Percentiles rank a stretch among this genome's conserved stretches.
phyloP scores from a whole-genome alignment of 1,140 invertebrate species.

The Lucilia cuprina region DNA sequence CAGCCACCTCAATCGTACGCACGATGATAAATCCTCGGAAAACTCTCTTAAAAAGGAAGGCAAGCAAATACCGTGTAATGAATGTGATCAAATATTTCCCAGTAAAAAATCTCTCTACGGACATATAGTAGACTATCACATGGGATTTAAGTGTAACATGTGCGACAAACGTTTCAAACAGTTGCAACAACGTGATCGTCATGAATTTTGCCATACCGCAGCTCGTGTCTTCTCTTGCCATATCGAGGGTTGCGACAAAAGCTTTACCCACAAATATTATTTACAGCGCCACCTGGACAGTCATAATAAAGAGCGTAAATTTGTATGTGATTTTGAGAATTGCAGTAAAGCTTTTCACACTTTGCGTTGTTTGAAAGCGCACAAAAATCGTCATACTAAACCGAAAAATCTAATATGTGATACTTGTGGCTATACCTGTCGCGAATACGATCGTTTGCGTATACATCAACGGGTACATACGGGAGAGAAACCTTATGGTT shows the following conservation, averaged over 20 bases:
- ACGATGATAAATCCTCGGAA: background rate
- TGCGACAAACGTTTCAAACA: slow-evolving; percentile 28
- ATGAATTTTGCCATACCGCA: slow-evolving; percentile 42
- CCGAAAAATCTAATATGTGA: slow-evolving; percentile 59
- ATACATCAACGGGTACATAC: slow-evolving; percentile 84
- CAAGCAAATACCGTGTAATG: background rate
- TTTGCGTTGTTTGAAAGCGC: slow-evolving; percentile 50
- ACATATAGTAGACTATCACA: slow-evolving; percentile 3
- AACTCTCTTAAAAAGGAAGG: background rate
- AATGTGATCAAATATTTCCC: slow-evolving; percentile 4
- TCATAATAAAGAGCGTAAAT: slow-evolving; percentile 45
- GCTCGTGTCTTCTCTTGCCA: slow-evolving; percentile 45
- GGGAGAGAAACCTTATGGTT: slow-evolving; percentile 81
- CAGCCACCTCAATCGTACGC: background rate
- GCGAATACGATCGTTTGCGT: slow-evolving; percentile 85
- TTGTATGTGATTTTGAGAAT: slow-evolving; percentile 48
- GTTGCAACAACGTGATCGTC: background rate
- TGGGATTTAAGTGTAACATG: slow-evolving; percentile 32
- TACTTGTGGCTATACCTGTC: slow-evolving; percentile 62
- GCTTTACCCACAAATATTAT: slow-evolving; percentile 52
- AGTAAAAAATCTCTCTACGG: background rate
- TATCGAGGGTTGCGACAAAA: slow-evolving; percentile 45
- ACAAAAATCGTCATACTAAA: slow-evolving; percentile 50
- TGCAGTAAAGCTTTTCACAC: slow-evolving; percentile 54
- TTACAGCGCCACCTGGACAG: slow-evolving; percentile 47